phyloP scores from a whole-genome alignment of 2,888 invertebrate genomes.

The Heliconius cydno region DNA sequence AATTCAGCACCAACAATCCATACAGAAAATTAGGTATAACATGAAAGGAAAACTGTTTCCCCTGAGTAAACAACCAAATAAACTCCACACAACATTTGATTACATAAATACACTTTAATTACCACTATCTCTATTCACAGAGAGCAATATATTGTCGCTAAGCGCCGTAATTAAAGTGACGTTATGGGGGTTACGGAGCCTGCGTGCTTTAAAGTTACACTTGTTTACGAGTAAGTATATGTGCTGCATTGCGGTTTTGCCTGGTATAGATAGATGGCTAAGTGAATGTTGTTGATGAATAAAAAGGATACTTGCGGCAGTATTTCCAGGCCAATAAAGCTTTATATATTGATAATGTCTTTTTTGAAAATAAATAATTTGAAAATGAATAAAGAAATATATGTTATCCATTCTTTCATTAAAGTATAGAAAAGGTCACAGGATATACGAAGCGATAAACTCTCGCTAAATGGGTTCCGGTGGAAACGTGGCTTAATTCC shows the following conservation, averaged over 20 bases:
- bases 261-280: neutral
- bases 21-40: neutral
- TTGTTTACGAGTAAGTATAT: neutral
- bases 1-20: neutral
- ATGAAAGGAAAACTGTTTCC: neutral
- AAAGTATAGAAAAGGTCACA: constrained; percentile 15
- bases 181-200: neutral
- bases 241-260: constrained; percentile 10
- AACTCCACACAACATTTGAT: neutral
- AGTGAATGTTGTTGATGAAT: too few species aligned
- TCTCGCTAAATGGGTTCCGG: constrained; percentile 21
- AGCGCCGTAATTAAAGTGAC: constrained; percentile 24
- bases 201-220: neutral
- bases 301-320: neutral
- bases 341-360: too few species aligned
- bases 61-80: constrained; percentile 11
- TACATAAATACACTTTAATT: constrained; percentile 14
- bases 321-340: too few species aligned
- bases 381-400: neutral
- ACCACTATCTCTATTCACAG: constrained; percentile 20
- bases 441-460: constrained; percentile 32
- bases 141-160: constrained; percentile 23
- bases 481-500: constrained; percentile 27
- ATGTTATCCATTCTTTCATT: neutral
- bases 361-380: too few species aligned